Evolutionary conservation across 2,888 invertebrate species (phyloP).

Genomic region (Drosophila colorata): DNA sequence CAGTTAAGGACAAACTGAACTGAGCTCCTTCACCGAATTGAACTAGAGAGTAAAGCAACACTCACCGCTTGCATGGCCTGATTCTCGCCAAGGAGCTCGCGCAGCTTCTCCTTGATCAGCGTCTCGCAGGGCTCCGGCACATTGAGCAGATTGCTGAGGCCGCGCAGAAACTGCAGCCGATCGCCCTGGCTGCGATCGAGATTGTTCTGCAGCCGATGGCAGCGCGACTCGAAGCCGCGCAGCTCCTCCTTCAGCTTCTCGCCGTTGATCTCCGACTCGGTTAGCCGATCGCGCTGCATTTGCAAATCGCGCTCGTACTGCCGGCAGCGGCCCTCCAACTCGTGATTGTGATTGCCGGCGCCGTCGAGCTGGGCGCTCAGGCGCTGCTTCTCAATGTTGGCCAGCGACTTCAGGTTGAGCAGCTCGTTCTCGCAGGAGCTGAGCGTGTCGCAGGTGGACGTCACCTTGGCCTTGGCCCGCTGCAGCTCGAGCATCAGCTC

Average conservation of each 20-base stretch:
- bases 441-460: slow-evolving; percentile 85
- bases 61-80: slow-evolving; percentile 91
- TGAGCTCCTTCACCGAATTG: too few relatives aligned
- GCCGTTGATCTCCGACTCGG: slow-evolving; percentile 91
- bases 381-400: slow-evolving; percentile 89
- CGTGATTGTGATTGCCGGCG: slow-evolving; percentile 87
- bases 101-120: slow-evolving; percentile 91
- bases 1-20: too few relatives aligned
- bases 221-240: slow-evolving; percentile 85
- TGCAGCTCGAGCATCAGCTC: slow-evolving; percentile 91
- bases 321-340: slow-evolving; percentile 90
- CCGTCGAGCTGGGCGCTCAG: slow-evolving; percentile 88
- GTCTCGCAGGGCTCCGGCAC: slow-evolving; percentile 92
- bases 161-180: slow-evolving; percentile 84
- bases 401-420: slow-evolving; percentile 82
- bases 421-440: slow-evolving; percentile 84
- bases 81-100: slow-evolving; percentile 91
- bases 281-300: slow-evolving; percentile 89
- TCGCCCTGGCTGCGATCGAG: slow-evolving; percentile 84
- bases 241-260: slow-evolving; percentile 85
- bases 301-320: slow-evolving; percentile 92
- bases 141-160: slow-evolving; percentile 85
- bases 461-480: slow-evolving; percentile 87
- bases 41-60: slow-evolving; percentile 19
- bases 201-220: slow-evolving; percentile 84